These are phyloP conservation scores for Odobenus rosmarus DNA, from an alignment of 2,113 vertebrate species.

Conservation along the genomic window DNA sequence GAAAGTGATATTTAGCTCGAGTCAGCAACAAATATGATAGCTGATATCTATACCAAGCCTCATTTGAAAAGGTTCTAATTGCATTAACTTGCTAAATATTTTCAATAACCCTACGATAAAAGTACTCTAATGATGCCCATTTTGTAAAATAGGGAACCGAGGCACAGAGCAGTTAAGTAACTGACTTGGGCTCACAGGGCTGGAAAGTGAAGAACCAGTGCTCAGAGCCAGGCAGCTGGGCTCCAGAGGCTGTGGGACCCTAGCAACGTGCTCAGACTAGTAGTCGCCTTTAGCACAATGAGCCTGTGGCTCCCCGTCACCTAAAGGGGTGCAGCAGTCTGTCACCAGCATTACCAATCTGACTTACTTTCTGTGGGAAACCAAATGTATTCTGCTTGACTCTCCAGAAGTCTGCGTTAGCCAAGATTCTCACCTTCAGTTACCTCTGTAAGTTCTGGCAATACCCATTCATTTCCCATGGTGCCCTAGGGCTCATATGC, in stretches of 20 bases:
- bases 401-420: not conserved
- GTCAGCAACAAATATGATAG: not conserved
- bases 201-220: not conserved
- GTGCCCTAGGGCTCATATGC: not conserved
- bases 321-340: not conserved
- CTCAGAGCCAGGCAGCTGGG: not conserved
- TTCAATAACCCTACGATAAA: not conserved
- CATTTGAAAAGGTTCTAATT: not conserved
- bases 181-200: not conserved
- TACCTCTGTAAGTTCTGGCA: not conserved
- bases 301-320: not conserved
- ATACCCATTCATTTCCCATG: not conserved
- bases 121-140: not conserved
- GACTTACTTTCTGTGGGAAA: not conserved
- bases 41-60: not conserved
- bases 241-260: not conserved
- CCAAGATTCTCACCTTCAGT: not conserved
- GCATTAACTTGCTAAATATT: not conserved
- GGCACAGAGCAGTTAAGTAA: not conserved
- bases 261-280: not conserved
- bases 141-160: slow-evolving; percentile 23
- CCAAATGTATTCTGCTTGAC: not conserved
- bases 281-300: not conserved
- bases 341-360: not conserved
- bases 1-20: not conserved